phyloP scores from a whole-genome alignment of 2,797 vertebrate genomes.

The Coracias cyanogaster region DNA sequence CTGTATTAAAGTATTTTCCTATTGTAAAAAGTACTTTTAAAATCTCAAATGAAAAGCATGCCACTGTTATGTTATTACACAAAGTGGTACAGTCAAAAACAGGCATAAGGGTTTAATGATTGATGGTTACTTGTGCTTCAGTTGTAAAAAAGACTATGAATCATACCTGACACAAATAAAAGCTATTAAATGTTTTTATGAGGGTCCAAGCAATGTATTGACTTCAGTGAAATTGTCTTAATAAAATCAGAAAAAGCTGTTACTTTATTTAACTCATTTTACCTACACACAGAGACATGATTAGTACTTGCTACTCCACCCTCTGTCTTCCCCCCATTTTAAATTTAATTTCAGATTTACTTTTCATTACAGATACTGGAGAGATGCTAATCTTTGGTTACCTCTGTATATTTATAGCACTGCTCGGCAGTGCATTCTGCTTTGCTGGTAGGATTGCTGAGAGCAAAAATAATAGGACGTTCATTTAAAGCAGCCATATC shows the following conservation, averaged over 20 bases:
- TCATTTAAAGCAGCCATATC: slow-evolving; percentile 93
- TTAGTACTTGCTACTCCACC: not conserved
- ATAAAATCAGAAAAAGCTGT: not conserved
- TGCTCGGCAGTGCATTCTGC: slow-evolving; percentile 97
- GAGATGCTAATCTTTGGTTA: slow-evolving; percentile 58
- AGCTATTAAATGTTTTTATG: not conserved
- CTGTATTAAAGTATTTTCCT: not conserved
- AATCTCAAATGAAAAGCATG: not conserved
- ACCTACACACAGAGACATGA: not conserved
- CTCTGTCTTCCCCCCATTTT: not conserved
- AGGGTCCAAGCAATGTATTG: not conserved
- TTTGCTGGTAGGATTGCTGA: slow-evolving; percentile 99
- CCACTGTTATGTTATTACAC: not conserved
- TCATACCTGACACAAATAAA: not conserved
- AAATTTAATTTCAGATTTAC: not conserved
- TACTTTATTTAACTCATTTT: not conserved
- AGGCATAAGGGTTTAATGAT: not conserved
- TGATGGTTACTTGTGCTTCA: not conserved
- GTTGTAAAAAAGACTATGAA: not conserved
- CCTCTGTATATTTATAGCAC: slow-evolving; percentile 93
- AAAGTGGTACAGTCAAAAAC: not conserved
- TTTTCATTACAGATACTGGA: not conserved
- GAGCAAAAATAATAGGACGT: slow-evolving; percentile 93
- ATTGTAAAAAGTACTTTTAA: not conserved
- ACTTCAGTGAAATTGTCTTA: not conserved